Evolutionary conservation across 2,888 invertebrate species (phyloP).

Genomic region (Tupiocoris notatus): DNA sequence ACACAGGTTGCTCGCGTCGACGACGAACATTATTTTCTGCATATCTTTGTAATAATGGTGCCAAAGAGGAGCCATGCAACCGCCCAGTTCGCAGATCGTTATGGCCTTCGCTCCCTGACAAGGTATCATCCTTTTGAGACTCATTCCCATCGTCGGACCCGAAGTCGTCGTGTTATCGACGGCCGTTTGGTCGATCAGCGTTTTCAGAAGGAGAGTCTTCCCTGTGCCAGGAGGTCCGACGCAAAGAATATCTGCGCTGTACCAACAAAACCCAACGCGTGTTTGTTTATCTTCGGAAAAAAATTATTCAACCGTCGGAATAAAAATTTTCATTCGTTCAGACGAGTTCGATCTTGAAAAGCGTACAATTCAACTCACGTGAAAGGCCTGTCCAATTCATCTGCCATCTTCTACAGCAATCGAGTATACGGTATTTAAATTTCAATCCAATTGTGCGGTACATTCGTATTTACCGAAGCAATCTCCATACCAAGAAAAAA

Average conservation of each 20-base stretch:
- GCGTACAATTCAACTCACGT: no score
- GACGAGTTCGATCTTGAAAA: no score
- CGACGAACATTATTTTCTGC: constrained; percentile 67
- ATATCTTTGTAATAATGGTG: constrained; percentile 67
- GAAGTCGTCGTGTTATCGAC: constrained; percentile 76
- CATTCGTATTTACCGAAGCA: no score
- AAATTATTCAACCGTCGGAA: no score
- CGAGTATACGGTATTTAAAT: no score
- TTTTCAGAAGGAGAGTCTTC: constrained; percentile 75
- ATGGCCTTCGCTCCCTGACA: constrained; percentile 47
- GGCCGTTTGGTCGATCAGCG: constrained; percentile 66
- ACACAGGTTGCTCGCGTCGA: constrained; percentile 80
- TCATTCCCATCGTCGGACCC: constrained; percentile 76
- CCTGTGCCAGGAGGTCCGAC: constrained; percentile 78
- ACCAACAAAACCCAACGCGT: no score
- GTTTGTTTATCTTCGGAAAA: no score
- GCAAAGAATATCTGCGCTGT: constrained; percentile 59
- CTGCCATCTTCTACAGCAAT: constrained; percentile 1
- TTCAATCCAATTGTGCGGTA: no score
- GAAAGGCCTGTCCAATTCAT: constrained; percentile 16
- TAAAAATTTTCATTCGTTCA: no score
- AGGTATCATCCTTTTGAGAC: constrained; percentile 67
- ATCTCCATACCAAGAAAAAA: no score
- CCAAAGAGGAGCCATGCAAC: constrained; percentile 80
- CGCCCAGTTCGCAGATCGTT: constrained; percentile 73